phyloP scores from a whole-genome alignment of 2,797 vertebrate genomes.

The Chelon auratus region DNA sequence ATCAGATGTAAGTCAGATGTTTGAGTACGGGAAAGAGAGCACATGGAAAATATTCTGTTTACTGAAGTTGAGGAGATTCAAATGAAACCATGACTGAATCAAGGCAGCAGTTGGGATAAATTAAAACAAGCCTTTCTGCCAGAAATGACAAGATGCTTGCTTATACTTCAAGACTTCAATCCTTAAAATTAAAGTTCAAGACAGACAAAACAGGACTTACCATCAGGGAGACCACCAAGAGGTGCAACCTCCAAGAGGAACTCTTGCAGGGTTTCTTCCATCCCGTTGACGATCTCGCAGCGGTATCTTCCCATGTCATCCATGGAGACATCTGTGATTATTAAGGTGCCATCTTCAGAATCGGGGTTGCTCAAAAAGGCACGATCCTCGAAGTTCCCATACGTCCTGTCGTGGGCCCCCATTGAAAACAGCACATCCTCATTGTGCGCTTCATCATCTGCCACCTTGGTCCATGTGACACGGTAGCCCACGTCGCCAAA shows the following conservation, averaged over 20 bases:
- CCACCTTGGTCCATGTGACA: conserved; percentile 94
- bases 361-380: conserved; percentile 82
- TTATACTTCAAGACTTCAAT: background rate
- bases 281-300: conserved; percentile 91
- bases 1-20: conserved; percentile 15
- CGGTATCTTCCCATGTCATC: conserved; percentile 91
- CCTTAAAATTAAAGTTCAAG: background rate
- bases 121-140: conserved; percentile 27
- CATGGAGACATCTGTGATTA: conserved; percentile 85
- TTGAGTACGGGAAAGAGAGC: conserved; percentile 1
- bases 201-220: conserved; percentile 50
- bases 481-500: conserved; percentile 83
- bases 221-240: conserved; percentile 60
- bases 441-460: conserved; percentile 83
- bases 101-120: conserved; percentile 18
- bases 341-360: conserved; percentile 88
- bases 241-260: conserved; percentile 87
- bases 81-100: conserved; percentile 31
- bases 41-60: conserved; percentile 41
- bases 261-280: conserved; percentile 86
- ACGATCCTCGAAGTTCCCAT: conserved; percentile 85
- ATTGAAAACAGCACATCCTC: conserved; percentile 90
- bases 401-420: conserved; percentile 90
- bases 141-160: too few species aligned
- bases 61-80: conserved; percentile 23